These are phyloP conservation scores for Brachionus plicatilis DNA, from an alignment of 1,140 invertebrate species.

Conservation along the genomic window DNA sequence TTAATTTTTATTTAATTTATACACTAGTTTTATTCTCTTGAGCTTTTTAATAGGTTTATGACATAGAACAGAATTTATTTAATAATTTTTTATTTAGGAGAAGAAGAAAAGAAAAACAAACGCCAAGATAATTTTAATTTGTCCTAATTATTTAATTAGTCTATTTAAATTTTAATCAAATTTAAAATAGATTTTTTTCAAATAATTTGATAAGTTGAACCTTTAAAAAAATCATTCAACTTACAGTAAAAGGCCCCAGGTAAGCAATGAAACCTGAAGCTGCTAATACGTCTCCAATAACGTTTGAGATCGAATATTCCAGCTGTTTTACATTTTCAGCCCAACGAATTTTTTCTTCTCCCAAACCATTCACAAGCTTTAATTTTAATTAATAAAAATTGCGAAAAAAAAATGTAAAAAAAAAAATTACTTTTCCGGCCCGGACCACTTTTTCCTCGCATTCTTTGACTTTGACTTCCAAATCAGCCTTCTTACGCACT, in stretches of 20 bases:
- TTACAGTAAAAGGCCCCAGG: slow-evolving; percentile 55
- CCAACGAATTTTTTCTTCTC: slow-evolving; percentile 56
- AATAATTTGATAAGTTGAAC: not conserved
- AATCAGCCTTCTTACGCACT: slow-evolving; percentile 55
- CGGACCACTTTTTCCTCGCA: slow-evolving; percentile 53
- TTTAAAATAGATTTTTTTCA: not conserved
- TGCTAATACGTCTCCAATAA: slow-evolving; percentile 55
- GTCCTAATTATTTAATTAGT: too few relatives aligned
- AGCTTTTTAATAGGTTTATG: too few relatives aligned
- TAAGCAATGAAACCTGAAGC: slow-evolving; percentile 54
- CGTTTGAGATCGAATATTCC: slow-evolving; percentile 51
- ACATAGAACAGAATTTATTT: too few relatives aligned
- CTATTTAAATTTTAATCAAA: too few relatives aligned
- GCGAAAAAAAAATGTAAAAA: not conserved
- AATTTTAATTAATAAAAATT: not conserved
- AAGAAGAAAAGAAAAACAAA: too few relatives aligned
- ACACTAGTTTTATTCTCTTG: too few relatives aligned
- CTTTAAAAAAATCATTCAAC: not conserved
- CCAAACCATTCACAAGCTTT: slow-evolving; percentile 55
- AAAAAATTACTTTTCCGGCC: slow-evolving; percentile 52
- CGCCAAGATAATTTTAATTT: too few relatives aligned
- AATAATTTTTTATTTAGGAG: too few relatives aligned
- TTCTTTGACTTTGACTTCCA: slow-evolving; percentile 52
- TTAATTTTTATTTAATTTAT: too few relatives aligned
- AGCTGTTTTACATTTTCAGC: slow-evolving; percentile 52